Conservation (phyloP, 2,888 invertebrate genomes). For the Auanema freiburgensis region DNA sequence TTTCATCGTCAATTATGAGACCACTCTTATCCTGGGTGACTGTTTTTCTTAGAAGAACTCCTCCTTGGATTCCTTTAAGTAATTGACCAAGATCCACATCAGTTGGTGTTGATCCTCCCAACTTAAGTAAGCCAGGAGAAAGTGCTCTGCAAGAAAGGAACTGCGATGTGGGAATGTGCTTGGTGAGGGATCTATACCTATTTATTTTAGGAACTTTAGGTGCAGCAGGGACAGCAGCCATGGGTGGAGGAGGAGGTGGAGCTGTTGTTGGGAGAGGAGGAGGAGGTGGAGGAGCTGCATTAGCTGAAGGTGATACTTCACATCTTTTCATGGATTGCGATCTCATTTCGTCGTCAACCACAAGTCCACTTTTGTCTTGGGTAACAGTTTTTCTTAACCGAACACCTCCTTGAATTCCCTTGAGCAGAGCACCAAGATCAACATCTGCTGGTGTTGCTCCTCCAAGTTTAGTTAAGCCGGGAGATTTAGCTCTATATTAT, state of each 20-base stretch:
- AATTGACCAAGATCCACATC: constrained; percentile 44
- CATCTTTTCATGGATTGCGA: constrained; percentile 30
- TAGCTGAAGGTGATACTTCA: constrained; percentile 28
- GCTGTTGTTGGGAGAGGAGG: background rate
- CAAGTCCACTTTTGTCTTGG: constrained; percentile 52
- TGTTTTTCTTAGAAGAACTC: constrained; percentile 47
- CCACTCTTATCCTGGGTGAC: constrained; percentile 56
- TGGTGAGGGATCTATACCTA: no score
- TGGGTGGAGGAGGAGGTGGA: background rate
- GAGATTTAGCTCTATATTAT: constrained; percentile 20
- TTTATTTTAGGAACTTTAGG: background rate
- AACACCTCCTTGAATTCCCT: constrained; percentile 44
- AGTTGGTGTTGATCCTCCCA: constrained; percentile 38
- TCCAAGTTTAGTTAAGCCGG: constrained; percentile 45
- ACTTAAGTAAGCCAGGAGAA: constrained; percentile 40
- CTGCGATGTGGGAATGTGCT: no score
- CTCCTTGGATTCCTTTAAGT: constrained; percentile 42
- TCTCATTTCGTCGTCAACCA: constrained; percentile 50
- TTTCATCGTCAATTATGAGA: constrained; percentile 46
- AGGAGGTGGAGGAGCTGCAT: constrained; percentile 7
- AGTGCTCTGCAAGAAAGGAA: constrained; percentile 8
- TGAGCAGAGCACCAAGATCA: constrained; percentile 45
- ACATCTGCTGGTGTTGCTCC: constrained; percentile 31
- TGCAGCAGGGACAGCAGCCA: constrained; percentile 5
- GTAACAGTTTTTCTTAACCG: constrained; percentile 50